A percentile compares a stretch with the other conserved stretches of the same genome.
Evolutionary conservation across 1,140 invertebrate genomes (phyloP).

Genomic region (Potamilus streckersoni): DNA sequence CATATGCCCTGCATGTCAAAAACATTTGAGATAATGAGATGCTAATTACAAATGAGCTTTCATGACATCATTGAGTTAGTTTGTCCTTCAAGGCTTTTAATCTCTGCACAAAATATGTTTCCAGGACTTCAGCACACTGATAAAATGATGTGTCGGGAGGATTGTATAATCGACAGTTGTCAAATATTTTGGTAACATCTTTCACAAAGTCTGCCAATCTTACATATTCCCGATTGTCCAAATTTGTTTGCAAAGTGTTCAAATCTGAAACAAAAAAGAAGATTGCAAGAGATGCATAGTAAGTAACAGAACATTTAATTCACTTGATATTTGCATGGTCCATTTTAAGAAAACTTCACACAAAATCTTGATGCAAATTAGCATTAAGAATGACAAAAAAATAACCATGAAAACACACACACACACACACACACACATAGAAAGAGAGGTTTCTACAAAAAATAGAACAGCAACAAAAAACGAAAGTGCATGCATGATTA

Average conservation of each 20-base stretch:
- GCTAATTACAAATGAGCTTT: too few relatives aligned
- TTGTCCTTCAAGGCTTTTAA: conserved; percentile 67
- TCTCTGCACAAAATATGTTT: conserved; percentile 90
- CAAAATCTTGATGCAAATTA: conserved; percentile 10
- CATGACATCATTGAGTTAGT: conserved; percentile 5
- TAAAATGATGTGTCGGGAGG: conserved; percentile 94
- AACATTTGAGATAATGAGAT: too few relatives aligned
- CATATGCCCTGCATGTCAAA: too few relatives aligned
- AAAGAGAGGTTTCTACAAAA: too few relatives aligned
- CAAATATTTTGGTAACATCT: conserved; percentile 98
- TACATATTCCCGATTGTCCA: conserved; percentile 85
- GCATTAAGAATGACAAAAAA: conserved; percentile 4
- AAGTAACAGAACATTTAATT: background rate
- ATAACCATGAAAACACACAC: background rate
- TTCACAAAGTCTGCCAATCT: conserved; percentile 94
- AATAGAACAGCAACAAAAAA: too few relatives aligned
- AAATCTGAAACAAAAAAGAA: conserved; percentile 80
- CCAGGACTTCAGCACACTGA: conserved; percentile 93
- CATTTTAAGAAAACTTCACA: background rate
- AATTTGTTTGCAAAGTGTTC: conserved; percentile 89
- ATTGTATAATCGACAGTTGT: conserved; percentile 98
- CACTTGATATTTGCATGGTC: background rate
- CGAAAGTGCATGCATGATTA: background rate
- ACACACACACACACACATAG: too few relatives aligned
- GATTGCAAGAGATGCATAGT: conserved; percentile 9